Base-by-base conservation (phyloP, 92 coral and sea anemone species). In the Epizoanthus illoricatus region DNA sequence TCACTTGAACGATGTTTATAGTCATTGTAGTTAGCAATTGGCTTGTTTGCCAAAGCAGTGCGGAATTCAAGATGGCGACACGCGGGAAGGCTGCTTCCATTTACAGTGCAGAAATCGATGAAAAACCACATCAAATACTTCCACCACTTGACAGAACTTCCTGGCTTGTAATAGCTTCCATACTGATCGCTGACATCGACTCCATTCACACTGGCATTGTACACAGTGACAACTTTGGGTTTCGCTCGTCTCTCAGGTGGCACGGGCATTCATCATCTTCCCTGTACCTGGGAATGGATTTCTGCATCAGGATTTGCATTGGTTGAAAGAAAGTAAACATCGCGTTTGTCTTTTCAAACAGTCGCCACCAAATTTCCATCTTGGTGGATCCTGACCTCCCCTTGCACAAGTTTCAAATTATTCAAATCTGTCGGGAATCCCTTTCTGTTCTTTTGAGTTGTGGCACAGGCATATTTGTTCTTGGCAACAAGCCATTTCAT, bases 71-170 rank as follows among this genome's bases (percentile, higher is more conserved):
- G 85, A 69, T 86, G 86, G 57, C 70, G 21, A n/a, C 82, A 62
- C 69, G 59, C 62, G 18, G 61, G 74, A 69, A 69, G n/a, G 41
- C 45, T 69, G 39, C 45, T 41, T 41, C 41, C 86, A 76, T 86
- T 86, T 58, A 86, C 89, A 82, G 72, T 81, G 23, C 80, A 69
- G 63, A 84, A 36, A 58, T 88, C 74, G 8, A 88, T 17, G 69
- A 87, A 84, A 64, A 84, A 88, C 88, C 88, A 88, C 41, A 65
- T 19, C 68, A 88, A 56, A 71, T 88, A 84, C 24, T 63, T 83
- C 83, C 88, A 84, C 85, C 91, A 84, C 57, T 88, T 84, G 17
- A 18, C 52, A 13, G 87, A 54, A 79, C 70, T 17, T 21, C 89
- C 89, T 11, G 84, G 69, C 10, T 75, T 56, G 76, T 86, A 86